Evolutionary conservation across 1,140 invertebrate species (phyloP).

Genomic region (Potamilus streckersoni): DNA sequence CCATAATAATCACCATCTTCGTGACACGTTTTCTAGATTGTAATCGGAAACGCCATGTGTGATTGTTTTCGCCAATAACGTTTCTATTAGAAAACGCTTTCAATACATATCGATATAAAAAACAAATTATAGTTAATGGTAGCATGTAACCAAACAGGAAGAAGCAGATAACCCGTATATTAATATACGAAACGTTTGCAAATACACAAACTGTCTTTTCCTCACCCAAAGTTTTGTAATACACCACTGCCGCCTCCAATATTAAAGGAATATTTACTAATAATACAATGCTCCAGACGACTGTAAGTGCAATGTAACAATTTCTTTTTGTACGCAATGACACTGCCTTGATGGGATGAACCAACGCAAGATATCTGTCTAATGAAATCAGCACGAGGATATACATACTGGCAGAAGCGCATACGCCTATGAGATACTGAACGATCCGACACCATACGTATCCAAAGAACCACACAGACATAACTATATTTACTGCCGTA

Average conservation of each 20-base stretch:
- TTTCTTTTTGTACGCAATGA: slow-evolving; percentile 86
- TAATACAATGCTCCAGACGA: slow-evolving; percentile 83
- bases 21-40: slow-evolving; percentile 85
- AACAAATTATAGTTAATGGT: slow-evolving; percentile 79
- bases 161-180: slow-evolving; percentile 53
- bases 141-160: slow-evolving; percentile 69
- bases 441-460: slow-evolving; percentile 90
- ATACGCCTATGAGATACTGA: slow-evolving; percentile 79
- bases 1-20: slow-evolving; percentile 91
- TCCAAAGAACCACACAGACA: slow-evolving; percentile 86
- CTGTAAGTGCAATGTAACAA: slow-evolving; percentile 76
- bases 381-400: slow-evolving; percentile 95
- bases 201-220: slow-evolving; percentile 49
- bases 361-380: slow-evolving; percentile 93
- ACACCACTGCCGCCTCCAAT: slow-evolving; percentile 78
- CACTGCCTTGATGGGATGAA: slow-evolving; percentile 92
- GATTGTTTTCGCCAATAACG: slow-evolving; percentile 77
- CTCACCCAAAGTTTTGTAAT: slow-evolving; percentile 72
- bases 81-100: slow-evolving; percentile 74
- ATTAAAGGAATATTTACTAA: slow-evolving; percentile 80
- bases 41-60: slow-evolving; percentile 80
- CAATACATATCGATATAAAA: slow-evolving; percentile 91
- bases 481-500: slow-evolving; percentile 65
- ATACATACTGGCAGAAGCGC: slow-evolving; percentile 92
- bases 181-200: slow-evolving; percentile 36